Conservation (phyloP, 1,140 invertebrate genomes). For the Rhyacophila brunnea region DNA sequence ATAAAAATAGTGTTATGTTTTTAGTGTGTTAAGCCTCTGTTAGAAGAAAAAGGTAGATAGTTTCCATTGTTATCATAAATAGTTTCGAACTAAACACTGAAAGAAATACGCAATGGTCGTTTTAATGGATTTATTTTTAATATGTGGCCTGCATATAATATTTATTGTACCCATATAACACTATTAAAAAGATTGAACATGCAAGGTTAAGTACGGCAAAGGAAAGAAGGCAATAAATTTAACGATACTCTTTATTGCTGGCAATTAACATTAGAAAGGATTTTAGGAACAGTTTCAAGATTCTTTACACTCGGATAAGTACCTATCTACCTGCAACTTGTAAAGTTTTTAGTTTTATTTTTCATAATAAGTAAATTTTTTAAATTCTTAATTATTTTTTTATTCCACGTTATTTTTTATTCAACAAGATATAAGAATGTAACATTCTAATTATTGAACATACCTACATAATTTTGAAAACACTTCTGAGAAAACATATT, state of each 20-base stretch:
- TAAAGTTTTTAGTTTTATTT: no score
- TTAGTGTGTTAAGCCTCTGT: no score
- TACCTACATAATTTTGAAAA: no score
- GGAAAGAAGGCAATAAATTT: slow-evolving; percentile 22
- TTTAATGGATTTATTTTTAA: slow-evolving; percentile 28
- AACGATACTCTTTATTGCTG: slow-evolving; percentile 13
- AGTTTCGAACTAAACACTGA: background rate
- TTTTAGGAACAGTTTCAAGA: slow-evolving; percentile 10
- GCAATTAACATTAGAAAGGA: slow-evolving; percentile 25
- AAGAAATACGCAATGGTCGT: slow-evolving; percentile 9
- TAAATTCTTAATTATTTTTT: no score
- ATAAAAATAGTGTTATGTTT: no score
- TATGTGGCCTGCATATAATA: slow-evolving; percentile 26
- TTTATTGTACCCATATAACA: slow-evolving; percentile 20
- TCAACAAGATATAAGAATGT: no score
- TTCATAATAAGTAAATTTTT: no score
- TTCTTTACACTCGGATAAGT: background rate
- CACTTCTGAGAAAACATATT: no score
- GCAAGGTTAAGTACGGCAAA: slow-evolving; percentile 22
- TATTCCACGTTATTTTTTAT: no score
- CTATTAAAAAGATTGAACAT: slow-evolving; percentile 21
- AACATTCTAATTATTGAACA: no score
- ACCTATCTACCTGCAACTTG: no score
- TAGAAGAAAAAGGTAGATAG: no score
- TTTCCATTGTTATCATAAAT: slow-evolving; percentile 10